Conservation (phyloP, 1,140 invertebrate genomes). For the Protaetia brevitarsis region DNA sequence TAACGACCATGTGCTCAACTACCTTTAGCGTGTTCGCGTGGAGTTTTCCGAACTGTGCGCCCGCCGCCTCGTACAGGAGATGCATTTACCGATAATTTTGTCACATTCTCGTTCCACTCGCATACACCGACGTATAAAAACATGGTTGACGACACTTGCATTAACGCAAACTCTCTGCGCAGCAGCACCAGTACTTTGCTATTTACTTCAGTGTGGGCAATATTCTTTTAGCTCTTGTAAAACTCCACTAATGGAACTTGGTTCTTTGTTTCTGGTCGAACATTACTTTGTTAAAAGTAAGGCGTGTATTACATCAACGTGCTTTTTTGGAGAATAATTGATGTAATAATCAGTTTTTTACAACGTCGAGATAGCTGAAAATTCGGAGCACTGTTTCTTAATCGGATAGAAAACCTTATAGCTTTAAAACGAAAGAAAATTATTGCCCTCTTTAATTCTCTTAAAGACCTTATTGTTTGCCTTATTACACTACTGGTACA, state of each 20-base stretch:
- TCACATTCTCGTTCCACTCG: background rate
- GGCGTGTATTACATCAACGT: no score
- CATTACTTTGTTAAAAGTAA: conserved; percentile 1
- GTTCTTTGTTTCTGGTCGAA: background rate
- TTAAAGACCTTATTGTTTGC: no score
- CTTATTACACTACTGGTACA: no score
- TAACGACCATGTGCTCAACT: background rate
- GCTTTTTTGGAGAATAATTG: no score
- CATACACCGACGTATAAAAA: background rate
- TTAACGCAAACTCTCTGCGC: background rate
- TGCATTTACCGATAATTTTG: conserved; percentile 17
- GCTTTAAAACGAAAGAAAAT: no score
- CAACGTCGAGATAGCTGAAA: no score
- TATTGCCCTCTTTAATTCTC: no score
- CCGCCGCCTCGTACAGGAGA: background rate
- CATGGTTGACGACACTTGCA: background rate
- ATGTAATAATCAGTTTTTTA: no score
- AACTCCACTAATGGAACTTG: background rate
- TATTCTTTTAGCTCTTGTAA: background rate
- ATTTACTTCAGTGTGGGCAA: background rate
- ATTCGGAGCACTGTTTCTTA: no score
- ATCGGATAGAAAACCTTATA: no score
- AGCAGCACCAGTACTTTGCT: background rate
- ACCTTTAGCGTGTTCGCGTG: background rate
- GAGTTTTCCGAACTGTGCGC: background rate